These are phyloP conservation scores for Machaerirhynchus nigripectus DNA, from an alignment of 2,113 vertebrate genomes.

Conservation along the genomic window DNA sequence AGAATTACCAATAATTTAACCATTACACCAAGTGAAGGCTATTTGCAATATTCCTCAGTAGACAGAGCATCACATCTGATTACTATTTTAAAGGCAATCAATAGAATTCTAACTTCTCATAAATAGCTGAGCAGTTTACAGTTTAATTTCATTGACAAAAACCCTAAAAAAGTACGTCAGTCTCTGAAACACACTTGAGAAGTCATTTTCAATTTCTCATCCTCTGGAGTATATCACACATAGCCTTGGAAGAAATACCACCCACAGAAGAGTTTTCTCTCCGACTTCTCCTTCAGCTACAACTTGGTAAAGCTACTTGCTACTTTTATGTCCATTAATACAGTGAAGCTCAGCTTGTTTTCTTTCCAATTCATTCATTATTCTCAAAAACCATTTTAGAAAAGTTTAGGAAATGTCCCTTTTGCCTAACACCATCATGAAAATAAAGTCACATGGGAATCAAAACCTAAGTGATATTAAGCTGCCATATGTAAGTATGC, in stretches of 20 bases:
- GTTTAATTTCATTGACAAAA: not conserved
- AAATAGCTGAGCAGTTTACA: not conserved
- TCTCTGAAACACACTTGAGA: not conserved
- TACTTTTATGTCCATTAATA: not conserved
- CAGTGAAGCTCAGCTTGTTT: not conserved
- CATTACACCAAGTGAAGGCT: not conserved
- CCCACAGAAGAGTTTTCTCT: not conserved
- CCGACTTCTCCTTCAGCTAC: not conserved
- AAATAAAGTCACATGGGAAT: not conserved
- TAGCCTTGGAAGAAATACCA: not conserved
- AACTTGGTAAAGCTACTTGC: not conserved
- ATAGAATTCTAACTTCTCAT: not conserved
- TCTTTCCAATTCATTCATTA: not conserved
- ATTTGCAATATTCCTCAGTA: not conserved
- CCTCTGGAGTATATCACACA: not conserved
- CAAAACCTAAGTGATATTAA: not conserved
- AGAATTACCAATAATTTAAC: not conserved
- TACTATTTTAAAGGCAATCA: not conserved
- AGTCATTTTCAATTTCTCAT: not conserved
- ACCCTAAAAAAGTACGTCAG: not conserved
- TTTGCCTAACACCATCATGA: not conserved
- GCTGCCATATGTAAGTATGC: not conserved
- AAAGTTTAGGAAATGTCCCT: not conserved
- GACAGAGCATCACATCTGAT: not conserved
- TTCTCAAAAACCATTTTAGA: not conserved